Base-by-base conservation (phyloP, 2,113 vertebrate genomes). In the Gymnogyps californianus region DNA sequence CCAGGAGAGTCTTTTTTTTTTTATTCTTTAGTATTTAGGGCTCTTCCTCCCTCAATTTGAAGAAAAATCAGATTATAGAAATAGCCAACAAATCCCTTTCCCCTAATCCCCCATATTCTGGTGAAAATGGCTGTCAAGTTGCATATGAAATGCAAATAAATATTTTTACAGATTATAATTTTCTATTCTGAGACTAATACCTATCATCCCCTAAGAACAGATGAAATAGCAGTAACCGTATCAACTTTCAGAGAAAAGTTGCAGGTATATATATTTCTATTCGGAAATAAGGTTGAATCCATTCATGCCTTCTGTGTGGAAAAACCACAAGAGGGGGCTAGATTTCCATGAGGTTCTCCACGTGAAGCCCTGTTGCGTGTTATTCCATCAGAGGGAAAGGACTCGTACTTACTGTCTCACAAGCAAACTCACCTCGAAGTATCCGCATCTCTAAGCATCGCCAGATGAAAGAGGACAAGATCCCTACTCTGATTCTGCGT, bases 241-340 rank as follows among this genome's bases (percentile, higher is more conserved):
- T 18, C 22, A 79, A 3, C 65, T 74, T 59, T 29, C 40, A 70
- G 74, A 46, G 70, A 13, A 46, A 78, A 46, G 36, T 6, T 72
- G 7, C 59, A 74, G 19, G 10, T 66, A 9, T 11, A 18, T 18
- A 1, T 40, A 7, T 38, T 34, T 47, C 47, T 28, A 16, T n/a
- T 61, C 11, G 31, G 74, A 75, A 67, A 31, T 10, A 42, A 29
- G 42, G 28, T 36, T 40, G 69, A 21, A 24, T 61, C 0, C 0
- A 38, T 70, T 59, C 46, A n/a, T 55, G 36, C 42, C 46, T 83
- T 78, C 51, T 40, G 59, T 52, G 52, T 61, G 90, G 42, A 31
- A 84, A 83, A 90, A 14, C 76, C 90, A 71, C 38, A 78, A 86
- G 96, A 77, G 79, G 88, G 79, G 67, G 96, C 87, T 70, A 40